Percentiles rank a stretch among this genome's conserved stretches.
These are phyloP conservation scores for Glaucopsyche alexis DNA, from an alignment of 2,888 invertebrate species.

Conservation along the genomic window DNA sequence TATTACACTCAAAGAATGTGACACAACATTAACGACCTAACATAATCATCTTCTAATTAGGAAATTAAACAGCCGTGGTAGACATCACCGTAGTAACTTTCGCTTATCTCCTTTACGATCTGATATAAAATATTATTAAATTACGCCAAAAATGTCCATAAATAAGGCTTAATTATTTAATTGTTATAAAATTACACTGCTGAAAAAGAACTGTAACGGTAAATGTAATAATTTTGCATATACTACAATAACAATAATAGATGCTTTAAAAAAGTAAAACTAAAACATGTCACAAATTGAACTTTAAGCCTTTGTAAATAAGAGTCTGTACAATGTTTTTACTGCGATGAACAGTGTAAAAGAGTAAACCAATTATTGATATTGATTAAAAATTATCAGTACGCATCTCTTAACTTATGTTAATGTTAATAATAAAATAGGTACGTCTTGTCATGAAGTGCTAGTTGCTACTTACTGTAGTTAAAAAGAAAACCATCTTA, in stretches of 20 bases:
- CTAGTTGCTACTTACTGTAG: too few relatives aligned
- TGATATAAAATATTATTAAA: not conserved
- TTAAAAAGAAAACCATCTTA: too few relatives aligned
- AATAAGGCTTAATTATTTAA: not conserved
- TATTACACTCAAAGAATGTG: constrained; percentile 4
- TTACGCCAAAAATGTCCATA: not conserved
- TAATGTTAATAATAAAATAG: too few relatives aligned
- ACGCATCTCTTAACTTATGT: too few relatives aligned
- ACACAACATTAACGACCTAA: constrained; percentile 1
- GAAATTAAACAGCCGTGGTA: not conserved
- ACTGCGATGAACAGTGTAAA: not conserved
- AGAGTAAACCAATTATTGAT: not conserved
- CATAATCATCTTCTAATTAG: constrained; percentile 7
- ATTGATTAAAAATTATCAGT: not conserved
- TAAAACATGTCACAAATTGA: not conserved
- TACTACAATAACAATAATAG: not conserved
- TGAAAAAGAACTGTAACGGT: not conserved
- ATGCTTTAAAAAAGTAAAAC: not conserved
- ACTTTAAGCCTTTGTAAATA: not conserved
- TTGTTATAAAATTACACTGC: not conserved
- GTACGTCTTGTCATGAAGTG: too few relatives aligned
- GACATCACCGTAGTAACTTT: not conserved
- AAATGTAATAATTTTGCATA: not conserved
- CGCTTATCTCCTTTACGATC: not conserved
- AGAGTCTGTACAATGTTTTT: not conserved